Evolutionary conservation across 2,113 vertebrate genomes (phyloP), one percentile per base, ranked within the genome.

Genomic region (Geococcyx californianus): DNA sequence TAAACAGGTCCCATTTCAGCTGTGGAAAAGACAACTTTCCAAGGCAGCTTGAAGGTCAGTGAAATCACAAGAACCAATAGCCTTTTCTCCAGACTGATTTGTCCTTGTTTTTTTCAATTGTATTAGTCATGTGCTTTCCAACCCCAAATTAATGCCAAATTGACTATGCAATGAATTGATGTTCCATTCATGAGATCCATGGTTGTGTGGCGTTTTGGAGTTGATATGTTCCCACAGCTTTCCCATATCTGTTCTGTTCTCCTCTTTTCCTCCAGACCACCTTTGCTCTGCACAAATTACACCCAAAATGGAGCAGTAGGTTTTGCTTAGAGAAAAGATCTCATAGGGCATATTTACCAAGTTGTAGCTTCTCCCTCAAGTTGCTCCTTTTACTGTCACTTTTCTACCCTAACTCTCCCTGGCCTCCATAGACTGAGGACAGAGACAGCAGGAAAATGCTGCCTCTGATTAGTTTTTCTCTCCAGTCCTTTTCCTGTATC

Each of bases 41-140:
- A 38, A 79, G 56, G 95, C 79, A 95, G 60, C 56, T 49, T 80
- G 92, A 93, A 94, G 89, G 55, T 74, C 67, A 70, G 31, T 10
- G 64, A 56, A 67, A 63, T 62, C 64, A 58, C 76, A 85, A 81
- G 66, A 74, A 85, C 56, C 81, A 21, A 66, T 80, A 23, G 68
- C 67, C 24, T 69, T 93, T 90, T 79, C 84, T 77, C 11, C 31
- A 78, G 80, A 79, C 78, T 83, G 40, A 52, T 81, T 90, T 75
- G 15, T 3, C 69, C 36, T 29, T 81, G 34, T 49, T 45, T 45
- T 45, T 45, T 45, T 45, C 18, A 45, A 24, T 85, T 94, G 49
- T 59, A 51, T 76, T 90, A 84, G 90, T 60, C 58, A 24, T 38
- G 72, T 92, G 36, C 49, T 93, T 47, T 78, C 33, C 11, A 70